These are phyloP conservation scores for Papilio protenor DNA, from an alignment of 2,888 invertebrate species.

Conservation along the genomic window DNA sequence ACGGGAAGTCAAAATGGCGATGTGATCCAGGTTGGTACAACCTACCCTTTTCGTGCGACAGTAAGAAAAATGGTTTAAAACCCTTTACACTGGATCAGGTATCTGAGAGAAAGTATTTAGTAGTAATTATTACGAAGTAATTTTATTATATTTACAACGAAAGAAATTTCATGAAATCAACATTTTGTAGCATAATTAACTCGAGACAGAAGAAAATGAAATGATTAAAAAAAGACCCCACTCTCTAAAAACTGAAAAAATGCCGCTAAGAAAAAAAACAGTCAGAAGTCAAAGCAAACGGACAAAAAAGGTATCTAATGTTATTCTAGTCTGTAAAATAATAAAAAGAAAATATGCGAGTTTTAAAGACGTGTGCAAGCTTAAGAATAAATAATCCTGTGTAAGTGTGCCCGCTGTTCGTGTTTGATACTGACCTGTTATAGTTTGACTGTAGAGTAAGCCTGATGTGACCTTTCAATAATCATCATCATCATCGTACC, in stretches of 20 bases:
- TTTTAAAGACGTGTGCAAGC: not conserved
- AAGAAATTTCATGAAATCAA: not conserved
- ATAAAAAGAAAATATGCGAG: not conserved
- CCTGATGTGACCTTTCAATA: not conserved
- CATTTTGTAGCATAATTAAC: not conserved
- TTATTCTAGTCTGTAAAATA: not conserved
- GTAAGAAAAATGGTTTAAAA: not conserved
- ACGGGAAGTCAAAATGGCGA: not conserved
- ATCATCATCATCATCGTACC: no score
- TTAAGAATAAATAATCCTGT: not conserved
- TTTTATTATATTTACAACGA: not conserved
- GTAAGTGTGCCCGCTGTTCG: not conserved
- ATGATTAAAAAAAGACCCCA: slow-evolving; percentile 24
- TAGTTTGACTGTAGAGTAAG: not conserved
- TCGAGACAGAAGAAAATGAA: slow-evolving; percentile 6
- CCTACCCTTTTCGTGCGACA: not conserved
- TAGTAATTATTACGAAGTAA: not conserved
- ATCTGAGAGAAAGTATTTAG: no score
- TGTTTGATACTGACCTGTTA: not conserved
- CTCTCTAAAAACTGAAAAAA: slow-evolving; percentile 2
- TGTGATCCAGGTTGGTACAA: not conserved
- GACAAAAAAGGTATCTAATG: slow-evolving; percentile 55
- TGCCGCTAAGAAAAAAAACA: slow-evolving; percentile 53
- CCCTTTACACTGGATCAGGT: no score
- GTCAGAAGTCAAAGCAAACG: slow-evolving; percentile 55